Base-by-base conservation (phyloP, 2,113 vertebrate species). In the Rhizomys pruinosus region DNA sequence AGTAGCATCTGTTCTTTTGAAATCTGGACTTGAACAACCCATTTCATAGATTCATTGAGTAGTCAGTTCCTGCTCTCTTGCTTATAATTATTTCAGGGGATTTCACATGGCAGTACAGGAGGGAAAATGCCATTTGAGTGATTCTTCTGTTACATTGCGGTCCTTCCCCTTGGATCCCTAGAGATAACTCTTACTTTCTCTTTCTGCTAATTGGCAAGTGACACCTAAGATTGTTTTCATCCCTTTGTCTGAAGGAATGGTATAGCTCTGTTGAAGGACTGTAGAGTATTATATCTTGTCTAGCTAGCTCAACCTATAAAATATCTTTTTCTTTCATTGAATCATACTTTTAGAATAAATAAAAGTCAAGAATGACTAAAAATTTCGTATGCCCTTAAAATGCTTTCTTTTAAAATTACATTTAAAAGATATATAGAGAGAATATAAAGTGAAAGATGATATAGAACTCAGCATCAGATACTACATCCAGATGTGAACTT, bases 1-100 rank as follows among this genome's bases (percentile, higher is more conserved):
- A n/a, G 52, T 68, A 92, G 64, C 90, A 93, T 96, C 96, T 94
- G 0, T 91, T 96, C 94, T 87, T 95, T 92, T 94, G 95, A 80
- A 95, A 72, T 84, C 71, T 87, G 22, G 68, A 87, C 92, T 85
- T 17, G 63, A 96, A 76, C 42, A 93, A 27, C 61, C 92, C 85
- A 90, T 76, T 92, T 95, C 78, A 92, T 12, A 85, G 93, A 94
- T 10, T 84, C 90, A 69, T 89, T 95, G 73, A 88, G 61, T 42
- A 93, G 93, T 47, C 34, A 64, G 10, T 94, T 96, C 63, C 66
- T 92, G 6, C 80, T 90, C 92, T 96, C 94, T 96, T 95, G 89
- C 91, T 89, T 94, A 77, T 37, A 95, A 82, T 79, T 86, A 84
- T 94, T 87, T 86, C 77, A 84, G 74, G 64, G 44, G 25, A 87